Evolutionary conservation across 2,797 vertebrate species (phyloP), one percentile per base, ranked within the genome.

Genomic region (Cygnus olor): DNA sequence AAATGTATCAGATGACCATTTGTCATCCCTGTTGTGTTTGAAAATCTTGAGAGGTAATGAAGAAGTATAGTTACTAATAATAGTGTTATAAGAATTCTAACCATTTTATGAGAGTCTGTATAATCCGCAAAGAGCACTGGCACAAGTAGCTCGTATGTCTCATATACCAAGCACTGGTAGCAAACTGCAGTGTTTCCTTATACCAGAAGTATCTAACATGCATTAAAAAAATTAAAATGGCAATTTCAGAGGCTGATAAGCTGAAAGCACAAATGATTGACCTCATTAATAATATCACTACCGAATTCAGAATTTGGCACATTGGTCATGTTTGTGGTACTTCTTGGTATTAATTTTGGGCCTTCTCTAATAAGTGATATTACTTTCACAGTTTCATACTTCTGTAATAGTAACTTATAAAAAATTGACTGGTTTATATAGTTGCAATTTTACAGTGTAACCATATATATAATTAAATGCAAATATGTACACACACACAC

Each of bases 1-100:
- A 77, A 49, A 87, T 78, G 91, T 38, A 97, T 85, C 86, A 90
- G 64, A 70, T 68, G 80, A 93, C 85, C 85, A 83, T 69, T 84
- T 92, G 54, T 88, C 80, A 78, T 91, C 80, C 88, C 74, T 88
- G 54, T 88, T 88, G 53, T 96, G 76, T 73, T 82, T 85, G 84
- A 80, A 66, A 65, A 95, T 77, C 79, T 60, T 81, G 74, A 69
- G 91, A 72, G 74, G 91, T 64, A 82, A 86, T 80, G 69, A 88
- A 95, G 65, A 38, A 94, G 53, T 42, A 84, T 61, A 91, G 58
- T 80, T 84, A 84, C 36, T n/a, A 68, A 89, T 80, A 64, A 57
- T 30, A 85, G 25, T 82, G 34, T 91, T 90, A 78, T 82, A 91
- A 94, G 80, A 89, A 92, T 94, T 94, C 49, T 71, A 82, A 84